Base-by-base conservation (phyloP, 2,797 vertebrate species). In the Sarcophilus harrisii region DNA sequence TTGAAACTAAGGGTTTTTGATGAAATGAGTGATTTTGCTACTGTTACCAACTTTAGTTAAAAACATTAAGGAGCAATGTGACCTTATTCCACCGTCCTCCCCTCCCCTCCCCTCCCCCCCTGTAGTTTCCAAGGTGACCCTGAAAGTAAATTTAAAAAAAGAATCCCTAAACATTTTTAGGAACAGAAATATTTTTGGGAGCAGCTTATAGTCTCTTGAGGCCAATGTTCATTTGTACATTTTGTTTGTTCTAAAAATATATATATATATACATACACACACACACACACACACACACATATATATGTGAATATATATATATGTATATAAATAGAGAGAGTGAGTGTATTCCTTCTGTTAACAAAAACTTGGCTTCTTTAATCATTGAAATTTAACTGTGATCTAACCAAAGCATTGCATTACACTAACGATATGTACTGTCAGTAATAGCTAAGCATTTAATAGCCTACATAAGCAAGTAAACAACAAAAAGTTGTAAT, bases 371-470 rank as follows among this genome's bases (percentile, higher is more conserved):
- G 73, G 21, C 38, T 27, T 45, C 21, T 81, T 24, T 81, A 81
- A 38, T 45, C 73, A 45, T 1, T 92, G 92, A 98, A 98, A 97
- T 38, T 96, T 58, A 96, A 87, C 93, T 96, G 73, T 57, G 14
- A 91, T 89, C 94, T 92, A 96, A 92, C 92, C 58, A 93, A 59
- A 81, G 52, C 52, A 52, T 52, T 52, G 96, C 93, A 95, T 98
- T 94, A 92, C 97, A 95, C 92, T 95, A 96, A 2, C 0, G 96
- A 5, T 58, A 96, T 95, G 96, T 96, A 87, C 93, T 96, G 96
- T 97, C 96, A 97, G 94, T 45, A 62, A 95, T 0, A 1, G 93
- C 57, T 97, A 90, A 98, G 81, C 62, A 96, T 92, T 97, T 96
- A 92, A 97, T 12, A 0, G 93, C 66, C 93, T 57, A 97, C 93